Base-by-base conservation (phyloP, 2,113 vertebrate genomes). In the Nyctibius bracteatus region DNA sequence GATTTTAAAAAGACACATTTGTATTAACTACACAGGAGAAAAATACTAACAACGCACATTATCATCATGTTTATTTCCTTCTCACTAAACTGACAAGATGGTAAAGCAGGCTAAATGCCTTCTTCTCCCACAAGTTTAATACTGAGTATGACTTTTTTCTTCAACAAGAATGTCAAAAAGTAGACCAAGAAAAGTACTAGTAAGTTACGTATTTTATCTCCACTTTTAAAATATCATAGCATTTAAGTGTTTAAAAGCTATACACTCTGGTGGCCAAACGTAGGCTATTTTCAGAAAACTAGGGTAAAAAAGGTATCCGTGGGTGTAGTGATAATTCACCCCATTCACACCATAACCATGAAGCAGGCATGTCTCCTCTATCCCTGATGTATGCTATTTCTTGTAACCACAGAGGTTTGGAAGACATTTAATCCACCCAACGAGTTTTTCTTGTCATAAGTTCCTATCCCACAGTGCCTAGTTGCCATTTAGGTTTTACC, bases 1-100 rank as follows among this genome's bases (percentile, higher is more conserved):
- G 57, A 68, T 73, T 94, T 90, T 41, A 41, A 85, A 82, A 82
- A 61, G 11, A 59, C 6, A 43, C 16, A 47, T 59, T 94, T 90
- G 4, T 86, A 59, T 39, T 75, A 91, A 51, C 47, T 41, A 49
- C 24, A 86, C 52, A 52, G 14, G 30, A 85, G 24, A 84, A 61
- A 37, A 89, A 90, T 73, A 28, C 41, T 79, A 94, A 84, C 28
- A 71, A 37, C 25, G 8, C 23, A 43, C 41, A 74, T 94, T 61
- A 84, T 68, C 21, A 47, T 74, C 24, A 17, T 94, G 39, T 88
- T 95, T 94, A 39, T 62, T 94, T 95, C 44, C 44, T 81, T 51
- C 30, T 81, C 70, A 84, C 43, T 74, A 74, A 94, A 94, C 24
- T 81, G 86, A 59, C 2, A 8, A 81, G 52, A 30, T 65, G 22